phyloP scores from a whole-genome alignment of 2,888 invertebrate genomes.

The Tiliacea aurago region DNA sequence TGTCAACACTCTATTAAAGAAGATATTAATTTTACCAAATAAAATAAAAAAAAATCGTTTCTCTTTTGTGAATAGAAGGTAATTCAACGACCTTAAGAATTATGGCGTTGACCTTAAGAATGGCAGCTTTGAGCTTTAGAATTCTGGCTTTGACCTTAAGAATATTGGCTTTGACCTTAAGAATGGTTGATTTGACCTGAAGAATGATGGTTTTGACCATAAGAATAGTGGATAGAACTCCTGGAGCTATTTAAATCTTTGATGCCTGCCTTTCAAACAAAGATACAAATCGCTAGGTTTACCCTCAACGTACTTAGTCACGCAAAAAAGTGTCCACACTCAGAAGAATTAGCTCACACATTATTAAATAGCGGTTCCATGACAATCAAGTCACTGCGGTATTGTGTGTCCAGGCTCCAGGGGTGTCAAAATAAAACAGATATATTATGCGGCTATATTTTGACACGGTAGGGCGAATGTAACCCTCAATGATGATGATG shows the following conservation, averaged over 20 bases:
- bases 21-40: not conserved
- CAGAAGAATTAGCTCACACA: not conserved
- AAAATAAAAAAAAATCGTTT: too few species aligned
- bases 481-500: too few species aligned
- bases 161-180: not conserved
- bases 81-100: not conserved
- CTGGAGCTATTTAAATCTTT: too few species aligned
- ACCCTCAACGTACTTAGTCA: not conserved
- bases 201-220: not conserved
- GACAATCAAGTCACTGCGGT: not conserved
- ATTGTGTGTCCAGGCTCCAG: not conserved
- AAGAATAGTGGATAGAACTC: not conserved
- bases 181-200: not conserved
- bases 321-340: not conserved
- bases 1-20: slow-evolving; percentile 5
- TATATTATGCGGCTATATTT: too few species aligned
- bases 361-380: not conserved
- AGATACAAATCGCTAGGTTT: not conserved
- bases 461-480: not conserved
- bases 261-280: not conserved
- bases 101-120: too few species aligned
- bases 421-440: not conserved
- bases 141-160: not conserved
- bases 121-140: not conserved
- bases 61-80: not conserved